These are phyloP conservation scores for Ascidia mentula DNA, from an alignment of 23 tunicate genomes.

Conservation along the genomic window DNA sequence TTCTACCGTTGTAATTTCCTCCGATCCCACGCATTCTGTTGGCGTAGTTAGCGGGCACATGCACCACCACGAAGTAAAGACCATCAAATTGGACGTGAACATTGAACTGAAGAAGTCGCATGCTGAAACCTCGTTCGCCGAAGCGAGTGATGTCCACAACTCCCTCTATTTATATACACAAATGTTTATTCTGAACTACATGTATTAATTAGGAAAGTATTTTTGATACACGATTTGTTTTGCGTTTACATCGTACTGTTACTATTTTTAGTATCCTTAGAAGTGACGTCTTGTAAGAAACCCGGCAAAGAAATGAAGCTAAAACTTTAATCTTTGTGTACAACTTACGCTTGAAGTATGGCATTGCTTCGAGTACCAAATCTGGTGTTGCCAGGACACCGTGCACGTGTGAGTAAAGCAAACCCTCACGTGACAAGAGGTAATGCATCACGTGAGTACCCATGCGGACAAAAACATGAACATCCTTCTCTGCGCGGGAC, in stretches of 20 bases:
- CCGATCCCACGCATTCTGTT: constrained; percentile 38
- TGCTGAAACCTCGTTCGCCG: constrained; percentile 24
- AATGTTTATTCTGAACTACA: too few relatives aligned
- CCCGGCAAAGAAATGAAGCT: background rate
- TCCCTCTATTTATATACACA: too few relatives aligned
- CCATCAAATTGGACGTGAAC: constrained; percentile 33
- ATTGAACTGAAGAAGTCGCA: constrained; percentile 15
- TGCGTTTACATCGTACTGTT: too few relatives aligned
- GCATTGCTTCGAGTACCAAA: background rate
- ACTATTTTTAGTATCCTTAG: too few relatives aligned
- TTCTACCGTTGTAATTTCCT: constrained; percentile 50
- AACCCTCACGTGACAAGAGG: constrained; percentile 25
- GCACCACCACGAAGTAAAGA: constrained; percentile 18
- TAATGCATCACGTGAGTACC: constrained; percentile 14
- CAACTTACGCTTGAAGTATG: constrained; percentile 13
- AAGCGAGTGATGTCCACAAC: constrained; percentile 26
- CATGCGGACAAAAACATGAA: background rate
- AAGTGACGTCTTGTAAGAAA: too few relatives aligned
- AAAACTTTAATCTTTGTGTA: background rate
- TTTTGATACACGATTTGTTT: too few relatives aligned
- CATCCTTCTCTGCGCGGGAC: background rate
- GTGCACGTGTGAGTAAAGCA: constrained; percentile 12
- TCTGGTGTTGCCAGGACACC: background rate
- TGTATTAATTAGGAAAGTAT: too few relatives aligned
- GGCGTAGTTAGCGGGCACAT: constrained; percentile 18